Conservation (phyloP, 2,797 vertebrate genomes). For the Leucoraja ocellata region DNA sequence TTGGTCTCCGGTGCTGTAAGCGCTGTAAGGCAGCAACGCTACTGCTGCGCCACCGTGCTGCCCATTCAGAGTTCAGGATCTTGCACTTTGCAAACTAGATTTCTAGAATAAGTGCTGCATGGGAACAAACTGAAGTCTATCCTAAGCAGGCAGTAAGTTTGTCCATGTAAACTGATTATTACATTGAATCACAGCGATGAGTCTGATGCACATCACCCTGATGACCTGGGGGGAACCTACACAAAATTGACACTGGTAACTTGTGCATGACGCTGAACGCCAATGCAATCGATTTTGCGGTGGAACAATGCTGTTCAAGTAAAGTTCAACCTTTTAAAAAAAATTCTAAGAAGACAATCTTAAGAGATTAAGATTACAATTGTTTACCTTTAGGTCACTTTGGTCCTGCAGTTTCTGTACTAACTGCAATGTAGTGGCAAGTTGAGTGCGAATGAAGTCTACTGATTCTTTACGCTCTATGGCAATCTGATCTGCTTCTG, state of each 20-base stretch:
- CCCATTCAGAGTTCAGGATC: too few species aligned
- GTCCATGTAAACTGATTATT: not conserved
- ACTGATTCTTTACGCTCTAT: constrained; percentile 68
- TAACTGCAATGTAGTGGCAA: constrained; percentile 58
- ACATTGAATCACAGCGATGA: not conserved
- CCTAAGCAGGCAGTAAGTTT: not conserved
- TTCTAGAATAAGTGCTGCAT: not conserved
- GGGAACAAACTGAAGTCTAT: not conserved
- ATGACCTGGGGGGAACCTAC: too few species aligned
- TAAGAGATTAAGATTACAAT: not conserved
- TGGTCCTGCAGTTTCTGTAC: constrained; percentile 63
- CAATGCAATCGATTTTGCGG: too few species aligned
- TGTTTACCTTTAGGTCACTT: constrained; percentile 61
- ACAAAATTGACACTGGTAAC: not conserved
- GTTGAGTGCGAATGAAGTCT: constrained; percentile 59
- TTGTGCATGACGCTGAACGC: not conserved
- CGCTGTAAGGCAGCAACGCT: too few species aligned
- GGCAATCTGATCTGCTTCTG: constrained; percentile 61
- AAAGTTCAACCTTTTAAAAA: too few species aligned
- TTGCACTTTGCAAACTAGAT: too few species aligned
- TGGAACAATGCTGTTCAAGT: too few species aligned
- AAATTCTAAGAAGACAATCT: too few species aligned
- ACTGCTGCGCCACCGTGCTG: too few species aligned
- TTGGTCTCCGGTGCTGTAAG: too few species aligned
- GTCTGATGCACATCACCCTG: not conserved